These are phyloP conservation scores for Troglohyphantes excavatus DNA, from an alignment of 2,888 invertebrate species.

Conservation along the genomic window DNA sequence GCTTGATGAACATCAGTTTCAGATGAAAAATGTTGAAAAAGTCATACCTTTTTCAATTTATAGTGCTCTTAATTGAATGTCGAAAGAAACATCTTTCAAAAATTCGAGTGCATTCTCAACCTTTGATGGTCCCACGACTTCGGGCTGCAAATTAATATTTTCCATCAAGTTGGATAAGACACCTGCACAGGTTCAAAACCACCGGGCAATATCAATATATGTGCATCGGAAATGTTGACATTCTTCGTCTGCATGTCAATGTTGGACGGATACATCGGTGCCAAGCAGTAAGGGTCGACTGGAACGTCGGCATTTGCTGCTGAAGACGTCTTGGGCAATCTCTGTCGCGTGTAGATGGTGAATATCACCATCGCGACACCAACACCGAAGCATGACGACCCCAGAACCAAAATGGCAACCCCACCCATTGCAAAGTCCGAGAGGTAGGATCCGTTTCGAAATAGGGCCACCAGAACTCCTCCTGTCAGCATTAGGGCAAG, in stretches of 20 bases:
- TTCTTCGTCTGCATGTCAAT: neutral
- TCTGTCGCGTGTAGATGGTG: neutral
- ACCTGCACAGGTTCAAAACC: conserved; percentile 36
- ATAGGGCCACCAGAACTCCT: conserved; percentile 25
- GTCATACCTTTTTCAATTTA: no score
- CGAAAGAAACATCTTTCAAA: no score
- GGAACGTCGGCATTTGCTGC: conserved; percentile 55
- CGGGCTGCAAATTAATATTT: no score
- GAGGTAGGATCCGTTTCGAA: neutral
- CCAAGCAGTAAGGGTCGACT: conserved; percentile 29
- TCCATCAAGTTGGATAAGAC: neutral
- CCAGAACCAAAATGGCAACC: conserved; percentile 21
- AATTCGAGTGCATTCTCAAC: no score
- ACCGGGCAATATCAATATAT: conserved; percentile 49
- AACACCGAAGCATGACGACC: neutral
- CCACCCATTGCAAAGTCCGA: conserved; percentile 28
- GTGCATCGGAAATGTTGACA: neutral
- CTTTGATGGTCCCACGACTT: no score
- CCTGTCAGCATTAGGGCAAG: conserved; percentile 23
- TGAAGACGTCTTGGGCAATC: conserved; percentile 53
- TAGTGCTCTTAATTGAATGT: no score
- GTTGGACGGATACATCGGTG: conserved; percentile 37
- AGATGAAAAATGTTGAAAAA: no score
- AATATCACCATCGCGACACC: neutral
- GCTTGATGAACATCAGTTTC: no score